These are phyloP conservation scores for Mamestra brassicae DNA, from an alignment of 2,888 invertebrate species.

Conservation along the genomic window DNA sequence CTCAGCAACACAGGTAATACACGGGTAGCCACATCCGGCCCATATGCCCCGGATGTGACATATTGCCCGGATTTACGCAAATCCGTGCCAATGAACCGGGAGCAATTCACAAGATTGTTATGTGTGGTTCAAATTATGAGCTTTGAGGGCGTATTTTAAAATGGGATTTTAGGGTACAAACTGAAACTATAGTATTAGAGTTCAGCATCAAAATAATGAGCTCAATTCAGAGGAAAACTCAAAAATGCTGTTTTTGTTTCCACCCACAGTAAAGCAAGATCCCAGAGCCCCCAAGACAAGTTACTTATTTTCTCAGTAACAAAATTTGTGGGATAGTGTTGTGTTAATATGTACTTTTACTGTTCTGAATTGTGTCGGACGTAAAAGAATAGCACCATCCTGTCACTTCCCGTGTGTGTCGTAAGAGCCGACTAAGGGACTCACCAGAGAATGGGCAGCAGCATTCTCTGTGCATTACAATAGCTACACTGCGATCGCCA, in stretches of 20 bases:
- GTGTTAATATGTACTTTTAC: no score
- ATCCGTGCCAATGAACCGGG: conserved; percentile 14
- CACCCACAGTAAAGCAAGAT: background rate
- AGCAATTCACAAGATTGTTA: conserved; percentile 6
- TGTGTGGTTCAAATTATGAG: background rate
- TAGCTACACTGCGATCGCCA: no score
- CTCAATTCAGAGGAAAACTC: background rate
- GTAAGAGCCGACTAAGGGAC: no score
- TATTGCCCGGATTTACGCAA: conserved; percentile 9
- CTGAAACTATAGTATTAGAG: no score
- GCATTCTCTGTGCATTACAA: no score
- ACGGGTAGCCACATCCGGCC: conserved; percentile 21
- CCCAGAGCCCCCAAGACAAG: no score
- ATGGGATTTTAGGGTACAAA: background rate
- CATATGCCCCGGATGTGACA: conserved; percentile 2
- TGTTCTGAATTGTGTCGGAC: no score
- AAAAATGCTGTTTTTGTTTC: background rate
- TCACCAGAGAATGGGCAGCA: no score
- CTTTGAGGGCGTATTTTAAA: background rate
- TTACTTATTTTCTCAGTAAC: no score
- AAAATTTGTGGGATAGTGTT: no score
- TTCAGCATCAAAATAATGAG: background rate
- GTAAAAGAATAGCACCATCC: no score
- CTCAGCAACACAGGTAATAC: background rate
- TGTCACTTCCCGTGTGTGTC: no score